Conservation (phyloP, 1,140 invertebrate species). For the Monochamus saltuarius region DNA sequence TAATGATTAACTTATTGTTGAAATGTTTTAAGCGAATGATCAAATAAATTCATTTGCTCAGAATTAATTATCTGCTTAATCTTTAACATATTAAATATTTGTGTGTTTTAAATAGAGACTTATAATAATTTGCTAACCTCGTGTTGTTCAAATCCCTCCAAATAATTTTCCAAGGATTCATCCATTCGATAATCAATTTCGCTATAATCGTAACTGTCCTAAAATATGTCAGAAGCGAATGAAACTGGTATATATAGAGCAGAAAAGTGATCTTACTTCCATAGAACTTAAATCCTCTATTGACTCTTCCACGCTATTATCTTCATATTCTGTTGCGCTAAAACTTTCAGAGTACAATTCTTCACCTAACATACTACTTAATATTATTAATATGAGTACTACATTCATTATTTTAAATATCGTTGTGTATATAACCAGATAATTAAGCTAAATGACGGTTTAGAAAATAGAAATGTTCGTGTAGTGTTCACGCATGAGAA, state of each 20-base stretch:
- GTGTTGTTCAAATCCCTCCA: no score
- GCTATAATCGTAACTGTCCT: no score
- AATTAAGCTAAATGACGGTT: not conserved
- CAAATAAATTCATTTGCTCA: no score
- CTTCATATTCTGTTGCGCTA: not conserved
- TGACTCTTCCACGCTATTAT: not conserved
- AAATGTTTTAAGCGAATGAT: no score
- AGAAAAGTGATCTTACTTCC: not conserved
- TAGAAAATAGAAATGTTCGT: not conserved
- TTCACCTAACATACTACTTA: not conserved
- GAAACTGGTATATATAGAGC: not conserved
- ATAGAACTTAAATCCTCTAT: not conserved
- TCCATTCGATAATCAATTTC: no score
- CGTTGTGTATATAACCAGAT: not conserved
- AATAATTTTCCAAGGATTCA: no score
- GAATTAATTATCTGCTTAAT: no score
- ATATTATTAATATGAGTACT: not conserved
- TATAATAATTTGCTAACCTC: no score
- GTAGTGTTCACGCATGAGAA: not conserved
- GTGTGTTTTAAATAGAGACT: no score
- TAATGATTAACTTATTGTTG: no score
- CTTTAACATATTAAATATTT: no score
- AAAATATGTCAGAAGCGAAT: constrained; percentile 3
- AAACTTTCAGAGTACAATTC: no score
- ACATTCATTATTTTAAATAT: not conserved